Evolutionary conservation across 1,140 invertebrate species (phyloP).

Genomic region (Achatina immaculata): DNA sequence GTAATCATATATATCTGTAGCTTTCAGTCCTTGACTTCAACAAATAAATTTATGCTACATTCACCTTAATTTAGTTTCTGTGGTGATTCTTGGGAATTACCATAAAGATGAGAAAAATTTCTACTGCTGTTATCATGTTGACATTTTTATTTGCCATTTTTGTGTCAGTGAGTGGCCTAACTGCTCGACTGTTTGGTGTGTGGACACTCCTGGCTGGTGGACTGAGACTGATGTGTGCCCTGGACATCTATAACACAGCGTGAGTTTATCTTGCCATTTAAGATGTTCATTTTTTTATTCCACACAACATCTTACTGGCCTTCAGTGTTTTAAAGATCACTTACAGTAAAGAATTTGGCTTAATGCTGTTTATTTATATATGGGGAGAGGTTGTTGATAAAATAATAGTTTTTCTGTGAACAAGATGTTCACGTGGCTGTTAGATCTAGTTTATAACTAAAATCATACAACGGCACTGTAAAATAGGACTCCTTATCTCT

Average conservation of each 20-base stretch:
- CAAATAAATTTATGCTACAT: too few species aligned
- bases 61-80: too few species aligned
- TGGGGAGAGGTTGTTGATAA: not conserved
- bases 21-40: too few species aligned
- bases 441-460: not conserved
- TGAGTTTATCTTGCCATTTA: too few species aligned
- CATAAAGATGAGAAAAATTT: too few species aligned
- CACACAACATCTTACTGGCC: not conserved
- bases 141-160: too few species aligned
- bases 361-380: too few species aligned
- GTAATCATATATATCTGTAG: too few species aligned
- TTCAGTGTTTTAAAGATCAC: not conserved
- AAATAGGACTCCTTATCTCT: not conserved
- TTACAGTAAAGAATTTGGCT: not conserved
- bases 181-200: slow-evolving; percentile 57
- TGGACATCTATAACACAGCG: slow-evolving; percentile 49
- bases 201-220: slow-evolving; percentile 56
- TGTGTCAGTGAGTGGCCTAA: slow-evolving; percentile 49
- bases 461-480: not conserved
- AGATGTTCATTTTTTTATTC: not conserved
- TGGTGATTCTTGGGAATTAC: too few species aligned
- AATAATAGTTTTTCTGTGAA: not conserved
- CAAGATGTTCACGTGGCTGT: too few species aligned
- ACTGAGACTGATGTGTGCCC: slow-evolving; percentile 46
- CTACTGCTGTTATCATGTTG: too few species aligned